Evolutionary conservation across 1,140 invertebrate genomes (phyloP).

Genomic region (Charaxes varanes): DNA sequence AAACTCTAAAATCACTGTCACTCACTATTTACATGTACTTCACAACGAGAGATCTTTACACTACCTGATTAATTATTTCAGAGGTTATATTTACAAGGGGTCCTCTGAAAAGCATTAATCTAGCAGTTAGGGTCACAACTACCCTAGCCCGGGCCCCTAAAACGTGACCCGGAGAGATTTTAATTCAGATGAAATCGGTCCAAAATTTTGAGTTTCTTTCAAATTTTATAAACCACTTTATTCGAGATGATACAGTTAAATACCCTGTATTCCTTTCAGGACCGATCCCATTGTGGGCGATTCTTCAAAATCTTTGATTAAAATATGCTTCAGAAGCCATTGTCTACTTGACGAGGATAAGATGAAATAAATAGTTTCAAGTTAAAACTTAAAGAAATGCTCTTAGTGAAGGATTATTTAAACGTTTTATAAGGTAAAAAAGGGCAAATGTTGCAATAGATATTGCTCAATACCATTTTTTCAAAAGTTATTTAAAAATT

Average conservation of each 20-base stretch:
- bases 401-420: no score
- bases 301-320: no score
- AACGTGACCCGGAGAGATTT: conserved; percentile 23
- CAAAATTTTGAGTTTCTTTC: conserved; percentile 9
- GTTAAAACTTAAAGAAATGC: no score
- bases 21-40: conserved; percentile 38
- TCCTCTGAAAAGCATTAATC: conserved; percentile 18
- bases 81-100: conserved; percentile 18
- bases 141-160: conserved; percentile 22
- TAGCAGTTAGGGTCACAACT: conserved; percentile 5
- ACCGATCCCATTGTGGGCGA: conserved; percentile 6
- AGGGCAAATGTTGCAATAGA: no score
- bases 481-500: no score
- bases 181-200: conserved; percentile 20
- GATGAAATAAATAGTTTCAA: not conserved
- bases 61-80: conserved; percentile 21
- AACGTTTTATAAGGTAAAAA: no score
- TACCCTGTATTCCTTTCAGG: conserved; percentile 17
- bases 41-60: conserved; percentile 27
- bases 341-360: no score
- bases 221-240: conserved; percentile 4
- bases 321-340: no score
- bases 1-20: conserved; percentile 21
- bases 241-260: conserved; percentile 17
- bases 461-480: no score